These are phyloP conservation scores for Psettodes erumei DNA, from an alignment of 2,113 vertebrate species.

Conservation along the genomic window DNA sequence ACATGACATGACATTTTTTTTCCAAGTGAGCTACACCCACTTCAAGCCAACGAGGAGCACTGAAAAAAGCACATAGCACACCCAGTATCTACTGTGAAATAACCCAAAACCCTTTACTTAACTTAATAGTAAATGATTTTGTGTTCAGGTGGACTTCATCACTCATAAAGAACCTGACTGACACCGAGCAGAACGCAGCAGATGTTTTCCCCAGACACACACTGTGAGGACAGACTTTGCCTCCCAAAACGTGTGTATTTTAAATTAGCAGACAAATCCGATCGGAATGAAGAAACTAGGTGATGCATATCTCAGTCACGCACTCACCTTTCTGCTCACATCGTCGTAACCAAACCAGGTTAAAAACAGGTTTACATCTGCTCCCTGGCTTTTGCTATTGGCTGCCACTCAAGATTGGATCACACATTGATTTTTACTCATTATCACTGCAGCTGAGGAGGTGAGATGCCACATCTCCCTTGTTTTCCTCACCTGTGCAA, in stretches of 20 bases:
- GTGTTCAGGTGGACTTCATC: not conserved
- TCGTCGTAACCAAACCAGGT: not conserved
- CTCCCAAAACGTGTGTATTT: not conserved
- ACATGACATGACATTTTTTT: too few relatives aligned
- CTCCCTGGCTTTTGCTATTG: not conserved
- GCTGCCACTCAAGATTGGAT: constrained; percentile 1
- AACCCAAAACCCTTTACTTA: not conserved
- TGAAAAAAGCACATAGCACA: not conserved
- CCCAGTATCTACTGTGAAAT: not conserved
- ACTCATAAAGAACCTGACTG: not conserved
- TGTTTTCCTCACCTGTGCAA: constrained; percentile 14
- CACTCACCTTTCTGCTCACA: not conserved
- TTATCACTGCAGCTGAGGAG: constrained; percentile 5
- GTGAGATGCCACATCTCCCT: constrained; percentile 5
- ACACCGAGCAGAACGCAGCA: too few relatives aligned
- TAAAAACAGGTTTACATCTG: not conserved
- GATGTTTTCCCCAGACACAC: too few relatives aligned
- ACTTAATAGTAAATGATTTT: not conserved
- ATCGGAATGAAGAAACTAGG: not conserved
- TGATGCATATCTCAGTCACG: not conserved
- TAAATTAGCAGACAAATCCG: not conserved
- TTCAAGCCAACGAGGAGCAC: not conserved
- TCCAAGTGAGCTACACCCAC: too few relatives aligned
- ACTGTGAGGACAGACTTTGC: not conserved
- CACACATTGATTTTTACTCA: constrained; percentile 15